Evolutionary conservation across 2,797 vertebrate genomes (phyloP), one percentile per base, ranked within the genome.

Genomic region (Anolis apletophallus): DNA sequence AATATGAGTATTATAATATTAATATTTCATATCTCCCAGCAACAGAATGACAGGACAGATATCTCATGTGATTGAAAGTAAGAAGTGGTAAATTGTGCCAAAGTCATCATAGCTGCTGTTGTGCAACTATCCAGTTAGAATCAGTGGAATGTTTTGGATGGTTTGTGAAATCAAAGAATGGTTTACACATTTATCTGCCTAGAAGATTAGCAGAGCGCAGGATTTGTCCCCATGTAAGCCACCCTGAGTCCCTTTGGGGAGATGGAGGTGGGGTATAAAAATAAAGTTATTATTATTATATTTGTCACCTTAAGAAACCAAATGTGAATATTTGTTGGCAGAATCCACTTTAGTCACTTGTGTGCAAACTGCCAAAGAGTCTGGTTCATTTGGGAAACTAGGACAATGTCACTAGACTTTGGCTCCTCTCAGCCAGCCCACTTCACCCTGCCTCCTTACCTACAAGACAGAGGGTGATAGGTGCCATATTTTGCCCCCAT

Each of bases 141-240:
- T 50, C 73, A 88, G 85, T 86, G 79, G 87, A 90, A 92, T 93
- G 85, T 95, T 91, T 92, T 85, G 89, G 82, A 91, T 91, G 93
- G 88, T 94, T 96, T 94, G 94, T 93, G 90, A 94, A 95, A 61
- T 26, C 59, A 61, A 61, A 61, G 21, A 61, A 61, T 61, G 59
- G 21, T 9, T 64, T 14, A 64, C 23, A 64, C 26, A 64, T 64
- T 9, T 26, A 75, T 93, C 88, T 94, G 92, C 93, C 90, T 94
- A 90, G 90, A 94, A 95, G 90, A 87, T 93, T 88, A 92, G 86
- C 89, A 94, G 88, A 80, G 91, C 89, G 84, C 90, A 93, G 85
- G 85, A 88, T 83, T 93, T 92, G 94, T 90, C 87, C 40, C 40
- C 2, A 5, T 40, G 40, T 40, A 40, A 40, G 40, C 40, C 5